A percentile compares a stretch with the other conserved stretches of the same genome.
Evolutionary conservation across 2,888 invertebrate species (phyloP).

Genomic region (Arrhopalites spinosus): DNA sequence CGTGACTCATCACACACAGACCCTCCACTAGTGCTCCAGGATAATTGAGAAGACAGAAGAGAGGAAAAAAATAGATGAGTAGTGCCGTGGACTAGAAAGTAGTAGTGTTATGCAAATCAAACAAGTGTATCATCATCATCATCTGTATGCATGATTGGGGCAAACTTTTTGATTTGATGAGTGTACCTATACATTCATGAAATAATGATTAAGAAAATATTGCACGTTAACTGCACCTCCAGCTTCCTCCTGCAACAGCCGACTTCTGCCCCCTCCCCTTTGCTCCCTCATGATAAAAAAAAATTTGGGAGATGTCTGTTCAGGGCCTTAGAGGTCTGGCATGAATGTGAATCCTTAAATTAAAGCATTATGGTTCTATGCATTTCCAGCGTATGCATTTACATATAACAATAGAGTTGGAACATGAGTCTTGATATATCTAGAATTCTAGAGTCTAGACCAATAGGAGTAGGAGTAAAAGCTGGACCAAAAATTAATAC

Average conservation of each 20-base stretch:
- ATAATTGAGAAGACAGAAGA: conserved; percentile 16
- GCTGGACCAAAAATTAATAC: too few species aligned
- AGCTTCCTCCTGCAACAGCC: neutral
- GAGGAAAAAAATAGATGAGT: too few species aligned
- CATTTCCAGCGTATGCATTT: too few species aligned
- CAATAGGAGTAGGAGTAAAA: neutral
- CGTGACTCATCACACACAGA: conserved; percentile 33
- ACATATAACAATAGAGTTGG: neutral
- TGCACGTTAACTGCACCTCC: neutral
- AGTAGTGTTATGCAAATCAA: conserved; percentile 19
- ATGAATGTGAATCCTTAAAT: conserved; percentile 17
- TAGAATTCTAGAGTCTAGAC: neutral
- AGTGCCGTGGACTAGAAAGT: neutral
- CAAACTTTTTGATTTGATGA: too few species aligned
- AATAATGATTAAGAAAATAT: conserved; percentile 8
- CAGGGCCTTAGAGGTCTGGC: neutral
- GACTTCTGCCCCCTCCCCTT: neutral
- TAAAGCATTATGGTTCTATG: neutral
- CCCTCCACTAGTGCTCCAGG: neutral
- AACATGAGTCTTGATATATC: neutral
- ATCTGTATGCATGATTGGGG: neutral
- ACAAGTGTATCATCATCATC: conserved; percentile 8
- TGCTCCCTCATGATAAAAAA: neutral
- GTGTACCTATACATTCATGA: neutral
- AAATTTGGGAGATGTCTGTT: conserved; percentile 20